A percentile compares a stretch with the other conserved stretches of the same genome.
Conservation (phyloP, 2,113 vertebrate genomes). For the Eulacestoma nigropectus region DNA sequence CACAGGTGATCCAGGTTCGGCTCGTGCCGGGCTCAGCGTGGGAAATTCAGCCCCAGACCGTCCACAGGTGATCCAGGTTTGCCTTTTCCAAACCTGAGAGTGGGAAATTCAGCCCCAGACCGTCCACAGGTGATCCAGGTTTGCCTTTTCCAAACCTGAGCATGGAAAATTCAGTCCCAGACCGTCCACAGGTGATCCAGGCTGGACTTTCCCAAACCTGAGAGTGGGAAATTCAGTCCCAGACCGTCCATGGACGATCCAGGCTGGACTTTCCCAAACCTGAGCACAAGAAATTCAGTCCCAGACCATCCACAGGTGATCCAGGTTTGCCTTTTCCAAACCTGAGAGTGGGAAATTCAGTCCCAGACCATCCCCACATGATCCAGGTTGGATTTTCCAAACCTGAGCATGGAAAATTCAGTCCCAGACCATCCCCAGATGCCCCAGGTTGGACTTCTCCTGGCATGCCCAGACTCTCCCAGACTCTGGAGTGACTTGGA, state of each 20-base stretch:
- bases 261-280: background rate
- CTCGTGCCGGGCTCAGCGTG: too few relatives aligned
- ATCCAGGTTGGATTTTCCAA: background rate
- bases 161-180: too few relatives aligned
- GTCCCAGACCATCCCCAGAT: background rate
- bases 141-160: too few relatives aligned
- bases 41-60: too few relatives aligned
- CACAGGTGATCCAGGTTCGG: too few relatives aligned
- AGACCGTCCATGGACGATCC: background rate
- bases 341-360: background rate
- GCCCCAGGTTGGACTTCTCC: background rate
- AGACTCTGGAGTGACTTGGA: background rate
- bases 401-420: background rate
- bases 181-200: background rate
- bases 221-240: background rate
- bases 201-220: too few relatives aligned
- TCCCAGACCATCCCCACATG: background rate
- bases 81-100: too few relatives aligned
- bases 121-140: too few relatives aligned
- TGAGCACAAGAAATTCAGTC: background rate
- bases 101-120: too few relatives aligned
- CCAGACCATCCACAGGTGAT: too few relatives aligned
- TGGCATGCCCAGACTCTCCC: background rate
- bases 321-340: background rate
- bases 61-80: background rate